Base-by-base conservation (phyloP, 1,140 invertebrate genomes). In the Cotesia chilonis region DNA sequence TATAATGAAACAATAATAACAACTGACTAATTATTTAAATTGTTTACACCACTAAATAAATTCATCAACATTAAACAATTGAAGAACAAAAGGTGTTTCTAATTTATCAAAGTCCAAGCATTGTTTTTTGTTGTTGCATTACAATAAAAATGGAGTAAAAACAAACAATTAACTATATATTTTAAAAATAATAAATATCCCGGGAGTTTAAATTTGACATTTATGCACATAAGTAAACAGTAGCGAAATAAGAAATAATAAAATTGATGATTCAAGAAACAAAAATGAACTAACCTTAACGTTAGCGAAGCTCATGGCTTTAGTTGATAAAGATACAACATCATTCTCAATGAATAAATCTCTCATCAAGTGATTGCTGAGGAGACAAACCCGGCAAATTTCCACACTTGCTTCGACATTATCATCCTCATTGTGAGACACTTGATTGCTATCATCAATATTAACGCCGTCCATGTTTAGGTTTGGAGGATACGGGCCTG, bases 401-500 rank as follows among this genome's bases (percentile, higher is more conserved):
- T 76, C 80, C 37, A 83, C 78, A 55, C 72, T 74, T n/a, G 75
- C 79, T 63, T 83, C 79, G 6, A 80, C 79, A 66, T 78, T 81
- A 10, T 47, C 41, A 47, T 47, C 41, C 4, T 68, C 80, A 76
- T 57, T 73, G 71, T 60, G 80, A 6, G 41, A 47, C 41, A 47
- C 41, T 47, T 47, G 72, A 68, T 74, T 77, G 60, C 80, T 78
- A 77, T 80, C 81, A 81, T 82, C 83, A 80, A 86, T 81, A 75
- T 80, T 80, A 10, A 84, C 81, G 79, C 82, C 84, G 82, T 87
- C 84, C 85, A 87, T 87, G 78, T 86, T 86, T 84, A 47, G 80
- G 79, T 79, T 83, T 68, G 64, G 52, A 55, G 70, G 55, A 60
- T 72, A 72, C 70, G 70, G 70, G 70, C 70, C 70, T 72, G 70